Percentiles rank a stretch among this genome's conserved stretches.
Conservation (phyloP, 2,113 vertebrate species). For the Nothocercus nigrocapillus region DNA sequence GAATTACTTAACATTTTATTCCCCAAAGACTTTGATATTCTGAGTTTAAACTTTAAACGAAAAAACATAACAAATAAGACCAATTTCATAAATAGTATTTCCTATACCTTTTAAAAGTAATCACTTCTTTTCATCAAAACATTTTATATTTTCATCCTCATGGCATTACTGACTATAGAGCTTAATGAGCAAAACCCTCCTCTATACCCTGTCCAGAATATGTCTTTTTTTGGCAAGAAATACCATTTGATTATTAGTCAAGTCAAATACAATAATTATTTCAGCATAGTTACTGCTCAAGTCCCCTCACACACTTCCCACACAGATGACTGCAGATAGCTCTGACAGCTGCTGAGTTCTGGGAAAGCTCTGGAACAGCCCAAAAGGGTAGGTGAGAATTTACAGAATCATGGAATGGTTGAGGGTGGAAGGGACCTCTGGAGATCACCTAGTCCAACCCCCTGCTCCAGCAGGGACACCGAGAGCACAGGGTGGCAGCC, state of each 20-base stretch:
- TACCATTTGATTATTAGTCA: constrained; percentile 36
- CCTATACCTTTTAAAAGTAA: constrained; percentile 43
- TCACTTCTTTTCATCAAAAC: constrained; percentile 32
- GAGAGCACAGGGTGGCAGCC: too few species aligned
- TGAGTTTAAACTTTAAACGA: constrained; percentile 20
- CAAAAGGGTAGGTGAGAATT: constrained; percentile 10
- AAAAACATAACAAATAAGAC: constrained; percentile 36
- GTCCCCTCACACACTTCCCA: constrained; percentile 45
- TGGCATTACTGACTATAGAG: background rate
- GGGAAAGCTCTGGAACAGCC: background rate
- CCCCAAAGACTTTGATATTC: background rate
- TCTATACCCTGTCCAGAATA: background rate
- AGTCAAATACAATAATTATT: constrained; percentile 46
- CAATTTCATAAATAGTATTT: constrained; percentile 60
- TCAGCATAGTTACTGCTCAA: constrained; percentile 12
- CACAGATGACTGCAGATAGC: constrained; percentile 28
- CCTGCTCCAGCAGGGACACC: too few species aligned
- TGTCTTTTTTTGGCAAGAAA: background rate
- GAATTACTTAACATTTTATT: constrained; percentile 62
- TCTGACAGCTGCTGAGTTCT: background rate
- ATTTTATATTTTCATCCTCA: constrained; percentile 10
- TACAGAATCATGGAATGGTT: background rate
- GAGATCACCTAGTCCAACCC: too few species aligned
- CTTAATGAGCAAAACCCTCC: constrained; percentile 18
- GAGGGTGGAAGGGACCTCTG: too few species aligned